phyloP scores from a whole-genome alignment of 2,888 invertebrate genomes.

The Lasioglossum oenotherae region DNA sequence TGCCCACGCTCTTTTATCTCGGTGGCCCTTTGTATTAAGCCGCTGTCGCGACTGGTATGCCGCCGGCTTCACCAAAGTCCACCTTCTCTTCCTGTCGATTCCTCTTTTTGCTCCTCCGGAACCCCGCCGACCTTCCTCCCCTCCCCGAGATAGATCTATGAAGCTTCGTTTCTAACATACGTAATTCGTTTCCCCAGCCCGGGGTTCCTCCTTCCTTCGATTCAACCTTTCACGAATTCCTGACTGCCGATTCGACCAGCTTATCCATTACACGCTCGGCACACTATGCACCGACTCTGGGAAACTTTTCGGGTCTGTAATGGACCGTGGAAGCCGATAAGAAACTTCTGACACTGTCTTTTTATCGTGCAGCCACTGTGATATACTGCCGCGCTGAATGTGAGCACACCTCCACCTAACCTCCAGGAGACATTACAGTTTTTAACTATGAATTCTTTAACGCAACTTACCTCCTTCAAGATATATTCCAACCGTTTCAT shows the following conservation, averaged over 20 bases:
- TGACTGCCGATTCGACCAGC: background rate
- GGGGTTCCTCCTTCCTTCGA: slow-evolving; percentile 24
- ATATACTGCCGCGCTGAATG: background rate
- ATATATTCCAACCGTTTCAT: too few relatives aligned
- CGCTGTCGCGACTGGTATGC: slow-evolving; percentile 69
- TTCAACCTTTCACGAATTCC: slow-evolving; percentile 15
- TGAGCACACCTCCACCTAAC: background rate
- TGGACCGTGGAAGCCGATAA: background rate
- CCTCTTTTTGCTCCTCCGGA: slow-evolving; percentile 43
- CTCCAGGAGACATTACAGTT: background rate
- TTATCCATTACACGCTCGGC: background rate
- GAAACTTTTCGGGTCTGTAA: background rate
- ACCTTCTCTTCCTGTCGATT: slow-evolving; percentile 63
- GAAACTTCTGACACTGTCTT: background rate
- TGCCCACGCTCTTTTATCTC: slow-evolving; percentile 71
- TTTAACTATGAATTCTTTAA: background rate
- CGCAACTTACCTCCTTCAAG: too few relatives aligned
- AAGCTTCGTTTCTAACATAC: slow-evolving; percentile 31
- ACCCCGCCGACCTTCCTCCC: background rate
- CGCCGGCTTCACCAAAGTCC: slow-evolving; percentile 64
- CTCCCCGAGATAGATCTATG: slow-evolving; percentile 12
- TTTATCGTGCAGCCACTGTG: background rate
- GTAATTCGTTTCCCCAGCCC: slow-evolving; percentile 32
- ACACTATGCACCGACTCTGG: background rate
- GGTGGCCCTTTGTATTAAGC: slow-evolving; percentile 67